These are phyloP conservation scores for Phengaris arion DNA, from an alignment of 2,888 invertebrate genomes.

Conservation along the genomic window DNA sequence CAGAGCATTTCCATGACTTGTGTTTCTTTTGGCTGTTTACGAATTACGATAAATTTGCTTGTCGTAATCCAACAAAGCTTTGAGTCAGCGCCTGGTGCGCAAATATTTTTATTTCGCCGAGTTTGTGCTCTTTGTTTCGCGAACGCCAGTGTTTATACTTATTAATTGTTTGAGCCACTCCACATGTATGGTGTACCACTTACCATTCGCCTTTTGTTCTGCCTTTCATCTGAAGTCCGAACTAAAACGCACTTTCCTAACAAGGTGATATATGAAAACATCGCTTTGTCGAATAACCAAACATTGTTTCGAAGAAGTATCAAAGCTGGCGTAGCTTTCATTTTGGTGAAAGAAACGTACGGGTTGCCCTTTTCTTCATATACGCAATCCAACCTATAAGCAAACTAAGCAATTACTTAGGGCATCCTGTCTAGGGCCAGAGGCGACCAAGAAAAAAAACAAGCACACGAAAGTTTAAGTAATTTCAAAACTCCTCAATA, in stretches of 20 bases:
- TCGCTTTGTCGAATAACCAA: neutral
- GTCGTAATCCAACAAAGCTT: slow-evolving; percentile 68
- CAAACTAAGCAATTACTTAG: too few relatives aligned
- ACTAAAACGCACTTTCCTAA: neutral
- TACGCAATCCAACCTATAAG: too few relatives aligned
- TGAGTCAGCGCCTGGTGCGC: slow-evolving; percentile 69
- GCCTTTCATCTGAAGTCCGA: slow-evolving; percentile 15
- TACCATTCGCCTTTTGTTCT: slow-evolving; percentile 16
- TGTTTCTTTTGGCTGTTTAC: slow-evolving; percentile 23
- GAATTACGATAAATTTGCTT: slow-evolving; percentile 60
- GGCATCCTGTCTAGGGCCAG: too few relatives aligned
- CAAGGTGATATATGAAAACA: neutral
- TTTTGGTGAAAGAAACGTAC: too few relatives aligned
- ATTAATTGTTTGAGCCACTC: slow-evolving; percentile 59
- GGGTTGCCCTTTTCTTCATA: too few relatives aligned
- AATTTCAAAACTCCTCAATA: too few relatives aligned
- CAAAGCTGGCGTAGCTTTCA: too few relatives aligned
- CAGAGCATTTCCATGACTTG: slow-evolving; percentile 17
- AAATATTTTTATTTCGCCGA: slow-evolving; percentile 74
- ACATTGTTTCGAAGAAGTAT: neutral
- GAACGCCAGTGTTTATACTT: slow-evolving; percentile 66
- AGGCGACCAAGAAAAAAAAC: too few relatives aligned
- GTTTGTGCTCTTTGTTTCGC: slow-evolving; percentile 72
- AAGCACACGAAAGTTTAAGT: too few relatives aligned
- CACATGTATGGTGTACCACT: slow-evolving; percentile 48